A percentile compares a stretch with the other conserved stretches of the same genome.
Conservation (phyloP, 64 coral and sea anemone genomes). For the Catalaphyllia jardinei region DNA sequence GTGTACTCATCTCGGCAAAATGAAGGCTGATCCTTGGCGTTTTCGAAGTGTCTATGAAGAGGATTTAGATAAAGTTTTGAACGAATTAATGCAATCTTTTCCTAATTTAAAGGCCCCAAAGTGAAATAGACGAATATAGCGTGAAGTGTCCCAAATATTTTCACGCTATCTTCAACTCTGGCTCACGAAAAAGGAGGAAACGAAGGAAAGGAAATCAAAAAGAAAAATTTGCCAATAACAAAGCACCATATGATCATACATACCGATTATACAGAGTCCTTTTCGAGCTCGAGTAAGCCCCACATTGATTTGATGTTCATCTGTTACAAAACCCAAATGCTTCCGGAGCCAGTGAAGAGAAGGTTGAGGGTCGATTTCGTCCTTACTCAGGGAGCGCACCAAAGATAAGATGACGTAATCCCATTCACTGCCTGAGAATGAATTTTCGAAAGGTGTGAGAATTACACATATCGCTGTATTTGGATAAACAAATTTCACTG, state of each 20-base stretch:
- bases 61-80: too few relatives aligned
- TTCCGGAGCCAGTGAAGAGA: constrained; percentile 60
- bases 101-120: too few relatives aligned
- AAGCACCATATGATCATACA: neutral
- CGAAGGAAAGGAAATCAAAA: too few relatives aligned
- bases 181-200: too few relatives aligned
- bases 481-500: too few relatives aligned
- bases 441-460: neutral
- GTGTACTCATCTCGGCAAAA: too few relatives aligned
- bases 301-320: constrained; percentile 94
- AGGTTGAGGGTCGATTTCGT: constrained; percentile 71
- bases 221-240: neutral
- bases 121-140: too few relatives aligned
- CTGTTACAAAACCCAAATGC: constrained; percentile 83
- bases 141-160: too few relatives aligned
- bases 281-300: constrained; percentile 74
- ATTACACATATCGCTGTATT: neutral
- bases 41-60: too few relatives aligned
- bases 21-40: too few relatives aligned
- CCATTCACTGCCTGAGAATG: constrained; percentile 76
- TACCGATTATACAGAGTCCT: constrained; percentile 90
- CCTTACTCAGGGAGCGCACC: constrained; percentile 74
- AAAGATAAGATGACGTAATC: constrained; percentile 93
- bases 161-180: too few relatives aligned
- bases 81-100: neutral